Conservation (phyloP, 1,140 invertebrate genomes). For the Fragariocoptes setiger region DNA sequence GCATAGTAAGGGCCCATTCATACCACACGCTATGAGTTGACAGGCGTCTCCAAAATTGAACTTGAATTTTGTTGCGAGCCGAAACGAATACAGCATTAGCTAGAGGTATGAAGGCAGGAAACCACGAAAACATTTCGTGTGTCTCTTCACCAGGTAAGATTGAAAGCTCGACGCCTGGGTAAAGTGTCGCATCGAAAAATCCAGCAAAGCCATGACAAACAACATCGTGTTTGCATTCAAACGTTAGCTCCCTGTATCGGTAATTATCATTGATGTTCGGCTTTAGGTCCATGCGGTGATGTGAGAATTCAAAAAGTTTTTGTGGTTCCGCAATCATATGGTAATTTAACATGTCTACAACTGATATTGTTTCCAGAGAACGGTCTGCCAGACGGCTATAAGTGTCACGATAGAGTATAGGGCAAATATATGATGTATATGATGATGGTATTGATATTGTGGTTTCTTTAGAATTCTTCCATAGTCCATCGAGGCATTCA, state of each 20-base stretch:
- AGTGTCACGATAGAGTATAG: conserved; percentile 34
- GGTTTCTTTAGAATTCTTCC: conserved; percentile 45
- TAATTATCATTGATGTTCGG: conserved; percentile 24
- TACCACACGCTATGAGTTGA: conserved; percentile 63
- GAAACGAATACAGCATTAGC: conserved; percentile 39
- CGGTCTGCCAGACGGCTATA: conserved; percentile 9
- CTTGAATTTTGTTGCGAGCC: conserved; percentile 30
- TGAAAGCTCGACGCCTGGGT: conserved; percentile 39
- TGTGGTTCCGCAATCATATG: conserved; percentile 45
- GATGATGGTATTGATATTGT: conserved; percentile 33
- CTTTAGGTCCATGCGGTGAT: conserved; percentile 15
- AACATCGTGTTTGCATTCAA: conserved; percentile 33
- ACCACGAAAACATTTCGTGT: conserved; percentile 79
- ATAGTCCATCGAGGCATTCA: conserved; percentile 83
- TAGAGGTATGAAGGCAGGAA: conserved; percentile 73
- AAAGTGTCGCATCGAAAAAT: conserved; percentile 65
- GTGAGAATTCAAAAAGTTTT: conserved; percentile 49
- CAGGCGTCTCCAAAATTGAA: conserved; percentile 52
- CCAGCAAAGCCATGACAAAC: conserved; percentile 72
- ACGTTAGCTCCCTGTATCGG: conserved; percentile 32
- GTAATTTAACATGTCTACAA: conserved; percentile 65
- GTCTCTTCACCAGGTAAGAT: conserved; percentile 62
- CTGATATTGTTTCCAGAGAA: conserved; percentile 58
- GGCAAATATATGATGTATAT: conserved; percentile 66
- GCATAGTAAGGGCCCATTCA: conserved; percentile 53